Evolutionary conservation across 2,888 invertebrate species (phyloP).

Genomic region (Apamea anceps): DNA sequence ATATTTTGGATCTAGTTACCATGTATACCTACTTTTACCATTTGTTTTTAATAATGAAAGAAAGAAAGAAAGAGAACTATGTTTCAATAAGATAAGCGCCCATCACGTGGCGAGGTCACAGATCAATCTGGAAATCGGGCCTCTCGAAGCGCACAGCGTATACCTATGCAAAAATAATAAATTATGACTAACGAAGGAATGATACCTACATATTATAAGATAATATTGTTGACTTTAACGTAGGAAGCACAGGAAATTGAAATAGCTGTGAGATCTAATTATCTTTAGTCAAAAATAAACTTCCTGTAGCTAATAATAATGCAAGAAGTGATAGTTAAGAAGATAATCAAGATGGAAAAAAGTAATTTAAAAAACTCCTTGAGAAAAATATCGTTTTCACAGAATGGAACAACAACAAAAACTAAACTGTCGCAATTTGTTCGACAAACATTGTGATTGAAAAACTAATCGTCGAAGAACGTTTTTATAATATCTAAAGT

Average conservation of each 20-base stretch:
- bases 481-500: neutral
- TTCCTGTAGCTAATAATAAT: neutral
- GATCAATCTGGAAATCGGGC: constrained; percentile 28
- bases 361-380: neutral
- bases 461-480: neutral
- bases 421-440: neutral
- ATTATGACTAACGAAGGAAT: neutral
- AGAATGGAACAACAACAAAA: neutral
- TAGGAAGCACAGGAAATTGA: neutral
- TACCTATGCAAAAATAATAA: neutral
- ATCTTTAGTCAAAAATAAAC: neutral
- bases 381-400: neutral
- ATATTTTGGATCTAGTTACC: constrained; percentile 1
- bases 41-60: neutral
- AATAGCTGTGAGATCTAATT: neutral
- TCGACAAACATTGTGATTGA: neutral
- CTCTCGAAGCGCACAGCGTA: neutral
- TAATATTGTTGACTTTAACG: neutral
- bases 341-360: no score
- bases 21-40: neutral
- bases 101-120: neutral
- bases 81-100: constrained; percentile 8
- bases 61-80: no score
- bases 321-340: no score
- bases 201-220: neutral